Percentiles rank a stretch among this genome's conserved stretches.
Evolutionary conservation across 1,140 invertebrate genomes (phyloP).

Genomic region (Neomicropteryx cornuta): DNA sequence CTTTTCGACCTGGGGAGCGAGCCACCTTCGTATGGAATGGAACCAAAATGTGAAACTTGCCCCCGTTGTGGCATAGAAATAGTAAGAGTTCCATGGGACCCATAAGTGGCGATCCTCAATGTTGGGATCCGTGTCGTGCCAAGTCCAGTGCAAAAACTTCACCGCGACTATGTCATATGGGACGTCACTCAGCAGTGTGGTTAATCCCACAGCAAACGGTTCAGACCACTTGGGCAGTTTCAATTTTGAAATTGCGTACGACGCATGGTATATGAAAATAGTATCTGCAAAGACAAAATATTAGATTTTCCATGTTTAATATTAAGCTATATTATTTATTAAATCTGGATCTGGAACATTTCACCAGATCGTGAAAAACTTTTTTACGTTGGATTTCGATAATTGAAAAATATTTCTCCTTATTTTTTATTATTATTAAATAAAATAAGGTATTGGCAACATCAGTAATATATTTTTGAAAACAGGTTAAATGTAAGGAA

Average conservation of each 20-base stretch:
- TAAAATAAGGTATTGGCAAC: no score
- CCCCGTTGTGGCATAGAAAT: conserved; percentile 68
- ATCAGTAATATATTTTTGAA: no score
- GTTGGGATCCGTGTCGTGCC: conserved; percentile 79
- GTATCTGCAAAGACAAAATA: no score
- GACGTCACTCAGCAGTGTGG: conserved; percentile 61
- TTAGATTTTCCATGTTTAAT: no score
- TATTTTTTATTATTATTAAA: no score
- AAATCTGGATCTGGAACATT: no score
- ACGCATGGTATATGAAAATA: conserved; percentile 66
- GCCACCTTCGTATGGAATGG: conserved; percentile 40
- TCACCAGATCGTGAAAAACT: no score
- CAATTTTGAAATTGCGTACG: conserved; percentile 50
- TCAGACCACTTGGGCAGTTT: conserved; percentile 54
- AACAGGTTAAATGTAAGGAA: no score
- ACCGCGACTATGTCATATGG: conserved; percentile 73
- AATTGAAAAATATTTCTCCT: no score
- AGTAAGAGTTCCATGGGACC: conserved; percentile 71
- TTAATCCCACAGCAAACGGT: conserved; percentile 64
- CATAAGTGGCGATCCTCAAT: conserved; percentile 68
- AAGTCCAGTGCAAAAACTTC: conserved; percentile 74
- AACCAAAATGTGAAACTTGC: conserved; percentile 61
- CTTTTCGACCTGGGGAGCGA: conserved; percentile 38
- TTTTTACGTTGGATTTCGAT: no score
- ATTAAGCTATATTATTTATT: no score